phyloP scores from a whole-genome alignment of 2,888 invertebrate genomes.

The Erebia aethiops region DNA sequence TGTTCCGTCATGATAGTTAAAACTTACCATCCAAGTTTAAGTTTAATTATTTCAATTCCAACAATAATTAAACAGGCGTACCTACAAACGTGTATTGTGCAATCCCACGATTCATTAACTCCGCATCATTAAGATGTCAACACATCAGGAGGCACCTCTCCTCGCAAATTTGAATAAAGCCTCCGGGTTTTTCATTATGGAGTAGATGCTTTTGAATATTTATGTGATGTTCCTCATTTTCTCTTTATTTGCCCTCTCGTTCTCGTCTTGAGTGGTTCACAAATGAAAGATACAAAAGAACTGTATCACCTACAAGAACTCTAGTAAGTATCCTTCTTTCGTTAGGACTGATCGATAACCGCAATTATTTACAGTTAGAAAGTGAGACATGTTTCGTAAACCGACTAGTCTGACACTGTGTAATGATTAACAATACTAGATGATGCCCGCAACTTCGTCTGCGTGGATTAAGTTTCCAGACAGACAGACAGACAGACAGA shows the following conservation, averaged over 20 bases:
- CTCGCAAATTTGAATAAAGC: constrained; percentile 60
- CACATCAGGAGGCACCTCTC: constrained; percentile 45
- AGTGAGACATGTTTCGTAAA: too few species aligned
- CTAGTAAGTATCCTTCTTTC: background rate
- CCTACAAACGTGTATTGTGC: constrained; percentile 20
- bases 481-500: too few species aligned
- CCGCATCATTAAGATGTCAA: constrained; percentile 48
- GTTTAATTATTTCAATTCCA: constrained; percentile 7
- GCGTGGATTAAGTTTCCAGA: too few species aligned
- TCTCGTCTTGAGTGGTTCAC: background rate
- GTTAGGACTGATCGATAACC: too few species aligned
- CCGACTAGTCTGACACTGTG: too few species aligned
- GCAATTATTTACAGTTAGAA: too few species aligned
- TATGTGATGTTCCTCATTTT: constrained; percentile 57
- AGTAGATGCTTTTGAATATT: constrained; percentile 63
- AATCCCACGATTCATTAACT: constrained; percentile 51
- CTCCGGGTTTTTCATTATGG: constrained; percentile 63
- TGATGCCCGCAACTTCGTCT: too few species aligned
- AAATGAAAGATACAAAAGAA: constrained; percentile 4
- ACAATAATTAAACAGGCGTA: constrained; percentile 5
- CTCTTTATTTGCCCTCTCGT: constrained; percentile 43
- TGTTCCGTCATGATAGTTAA: background rate
- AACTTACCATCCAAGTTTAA: background rate
- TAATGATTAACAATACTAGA: too few species aligned
- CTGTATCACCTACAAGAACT: background rate